Evolutionary conservation across 2,888 invertebrate species (phyloP), one percentile per base, ranked within the genome.

Genomic region (Athetis lepigone): DNA sequence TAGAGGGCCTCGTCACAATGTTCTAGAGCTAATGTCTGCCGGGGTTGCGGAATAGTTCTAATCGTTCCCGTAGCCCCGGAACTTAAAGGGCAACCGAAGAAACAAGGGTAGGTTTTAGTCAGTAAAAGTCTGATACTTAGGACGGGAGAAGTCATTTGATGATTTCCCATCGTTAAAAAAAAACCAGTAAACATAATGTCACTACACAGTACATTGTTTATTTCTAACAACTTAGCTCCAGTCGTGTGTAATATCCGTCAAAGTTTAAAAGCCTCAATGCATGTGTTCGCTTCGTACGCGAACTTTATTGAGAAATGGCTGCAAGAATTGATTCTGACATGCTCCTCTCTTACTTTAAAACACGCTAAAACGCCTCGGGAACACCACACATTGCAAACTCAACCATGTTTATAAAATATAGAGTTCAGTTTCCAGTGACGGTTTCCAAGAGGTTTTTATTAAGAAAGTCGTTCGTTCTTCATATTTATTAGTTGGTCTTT

Each of bases 221-320:
- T 70, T 47, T 40, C 39, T 23, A 62, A 64, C 78, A 85, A 81
- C 79, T 83, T 75, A 50, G 70, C 73, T 69, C 69, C 70, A 66
- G 49, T 59, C 68, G 21, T 50, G 40, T 77, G 78, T 81, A 75
- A 85, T 85, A 80, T 82, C 85, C 85, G 89, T 92, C 92, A 90
- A 91, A 93, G 85, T 93, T 91, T 92, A 94, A 94, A 92, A 93
- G 93, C 91, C 85, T 85, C 85, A 81, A 85, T 92, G 90, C 91
- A 90, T 90, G 88, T 86, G 87, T 85, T 86, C 86, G 80, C 78
- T 77, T 79, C 76, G 71, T 77, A 73, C 71, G 74, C 79, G 67
- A 90, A 92, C 87, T 92, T 92, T 90, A 93, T 92, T 94, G 94
- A 94, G 92, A 94, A 93, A 94, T 94, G 92, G 94, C 91, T 85